Percentiles rank a stretch among this genome's conserved stretches.
These are phyloP conservation scores for Chrysopa pallens DNA, from an alignment of 1,140 invertebrate species.

Conservation along the genomic window DNA sequence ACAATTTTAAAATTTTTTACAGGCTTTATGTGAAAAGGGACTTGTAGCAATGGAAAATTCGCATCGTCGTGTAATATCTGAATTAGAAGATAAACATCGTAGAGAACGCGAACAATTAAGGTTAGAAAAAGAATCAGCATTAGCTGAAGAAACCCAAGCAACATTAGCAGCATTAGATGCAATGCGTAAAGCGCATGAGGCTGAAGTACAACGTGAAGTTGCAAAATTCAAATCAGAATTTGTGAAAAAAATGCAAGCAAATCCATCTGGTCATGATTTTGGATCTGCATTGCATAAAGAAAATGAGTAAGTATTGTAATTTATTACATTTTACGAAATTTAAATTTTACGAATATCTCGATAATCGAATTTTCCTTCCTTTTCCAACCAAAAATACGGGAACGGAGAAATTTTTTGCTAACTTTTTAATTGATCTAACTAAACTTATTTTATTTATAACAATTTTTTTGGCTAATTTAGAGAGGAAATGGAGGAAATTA, in stretches of 20 bases:
- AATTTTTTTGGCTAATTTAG: constrained; percentile 22
- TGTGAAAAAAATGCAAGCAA: constrained; percentile 42
- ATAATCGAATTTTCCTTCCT: too few species aligned
- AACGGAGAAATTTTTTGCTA: too few species aligned
- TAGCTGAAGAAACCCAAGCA: constrained; percentile 76
- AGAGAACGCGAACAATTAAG: constrained; percentile 51
- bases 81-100: constrained; percentile 69
- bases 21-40: constrained; percentile 70
- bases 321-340: too few species aligned
- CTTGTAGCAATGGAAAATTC: constrained; percentile 74
- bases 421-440: too few species aligned
- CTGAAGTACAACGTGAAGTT: constrained; percentile 74
- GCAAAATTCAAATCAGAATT: constrained; percentile 75
- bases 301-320: constrained; percentile 33
- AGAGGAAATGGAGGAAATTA: constrained; percentile 67
- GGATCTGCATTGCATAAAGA: constrained; percentile 29
- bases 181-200: constrained; percentile 83
- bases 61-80: constrained; percentile 63
- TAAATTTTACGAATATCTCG: too few species aligned
- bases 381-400: too few species aligned
- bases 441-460: too few species aligned
- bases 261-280: constrained; percentile 13
- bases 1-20: not conserved
- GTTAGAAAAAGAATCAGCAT: constrained; percentile 71
- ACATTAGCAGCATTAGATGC: constrained; percentile 70